Percentiles rank a stretch among this genome's conserved stretches.
Evolutionary conservation across 2,113 vertebrate genomes (phyloP).

Genomic region (Hirundichthys speculiger): DNA sequence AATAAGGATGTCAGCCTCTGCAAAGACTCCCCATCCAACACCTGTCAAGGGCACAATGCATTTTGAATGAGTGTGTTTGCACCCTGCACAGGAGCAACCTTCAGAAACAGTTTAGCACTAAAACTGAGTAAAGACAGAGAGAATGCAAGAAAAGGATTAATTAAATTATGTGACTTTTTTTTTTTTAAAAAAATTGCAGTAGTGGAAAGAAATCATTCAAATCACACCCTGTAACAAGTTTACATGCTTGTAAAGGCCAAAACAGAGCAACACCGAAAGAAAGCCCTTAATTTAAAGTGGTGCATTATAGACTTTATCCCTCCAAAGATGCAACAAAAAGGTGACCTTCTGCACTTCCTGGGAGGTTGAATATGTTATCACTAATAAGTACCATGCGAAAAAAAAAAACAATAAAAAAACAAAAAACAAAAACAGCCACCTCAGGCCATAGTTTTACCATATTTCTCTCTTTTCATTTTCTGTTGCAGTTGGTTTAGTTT

Average conservation of each 20-base stretch:
- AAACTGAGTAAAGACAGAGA: constrained; percentile 31
- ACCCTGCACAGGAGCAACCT: constrained; percentile 9
- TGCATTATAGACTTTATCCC: too few species aligned
- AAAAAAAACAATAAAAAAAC: background rate
- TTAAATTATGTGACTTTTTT: constrained; percentile 35
- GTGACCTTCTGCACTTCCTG: background rate
- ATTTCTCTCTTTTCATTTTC: too few species aligned
- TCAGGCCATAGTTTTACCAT: too few species aligned
- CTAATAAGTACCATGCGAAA: background rate
- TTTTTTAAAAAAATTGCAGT: constrained; percentile 2
- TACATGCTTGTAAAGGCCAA: constrained; percentile 7
- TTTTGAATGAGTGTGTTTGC: constrained; percentile 59
- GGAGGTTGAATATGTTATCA: background rate
- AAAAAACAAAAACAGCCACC: too few species aligned
- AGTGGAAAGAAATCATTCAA: constrained; percentile 13
- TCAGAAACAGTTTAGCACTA: constrained; percentile 28
- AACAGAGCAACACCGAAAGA: background rate
- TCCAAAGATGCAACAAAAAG: background rate
- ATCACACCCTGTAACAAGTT: background rate
- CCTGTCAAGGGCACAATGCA: constrained; percentile 60
- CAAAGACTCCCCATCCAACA: constrained; percentile 51
- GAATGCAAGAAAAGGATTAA: constrained; percentile 29
- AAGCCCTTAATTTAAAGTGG: background rate
- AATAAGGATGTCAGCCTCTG: constrained; percentile 35
- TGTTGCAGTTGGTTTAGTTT: too few species aligned